phyloP scores from a whole-genome alignment of 2,113 vertebrate genomes.

The Hipposideros armiger region DNA sequence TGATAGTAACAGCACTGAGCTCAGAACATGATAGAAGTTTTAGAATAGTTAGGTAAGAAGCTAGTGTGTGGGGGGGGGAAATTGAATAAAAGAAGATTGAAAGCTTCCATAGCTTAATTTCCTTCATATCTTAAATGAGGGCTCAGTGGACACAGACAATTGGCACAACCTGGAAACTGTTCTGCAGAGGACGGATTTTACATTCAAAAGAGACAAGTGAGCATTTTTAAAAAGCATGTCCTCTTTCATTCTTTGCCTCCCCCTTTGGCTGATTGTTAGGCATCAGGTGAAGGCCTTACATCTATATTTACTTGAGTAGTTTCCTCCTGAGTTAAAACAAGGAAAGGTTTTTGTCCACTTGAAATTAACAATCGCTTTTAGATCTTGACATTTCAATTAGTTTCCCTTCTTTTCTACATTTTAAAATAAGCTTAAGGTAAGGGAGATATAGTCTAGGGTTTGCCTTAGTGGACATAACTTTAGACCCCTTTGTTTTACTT shows the following conservation, averaged over 20 bases:
- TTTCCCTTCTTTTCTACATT: conserved; percentile 24
- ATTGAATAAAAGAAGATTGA: neutral
- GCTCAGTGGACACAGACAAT: neutral
- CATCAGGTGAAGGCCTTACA: no score
- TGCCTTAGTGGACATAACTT: neutral
- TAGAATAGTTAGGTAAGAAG: neutral
- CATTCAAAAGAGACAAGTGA: neutral
- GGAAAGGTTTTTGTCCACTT: neutral
- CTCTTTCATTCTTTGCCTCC: neutral
- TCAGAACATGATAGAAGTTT: neutral
- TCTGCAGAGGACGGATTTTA: neutral
- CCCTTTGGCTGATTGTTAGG: neutral
- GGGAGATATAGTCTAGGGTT: neutral
- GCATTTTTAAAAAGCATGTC: neutral
- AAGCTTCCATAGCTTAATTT: neutral
- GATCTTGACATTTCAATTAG: neutral
- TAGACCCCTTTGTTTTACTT: neutral
- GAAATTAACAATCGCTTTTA: neutral
- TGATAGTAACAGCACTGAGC: neutral
- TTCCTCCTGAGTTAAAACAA: conserved; percentile 7
- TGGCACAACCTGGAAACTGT: neutral
- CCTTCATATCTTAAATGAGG: neutral
- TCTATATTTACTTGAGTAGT: neutral
- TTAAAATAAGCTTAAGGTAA: neutral
- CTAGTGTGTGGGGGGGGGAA: rapidly evolving